Base-by-base conservation (phyloP, 2,113 vertebrate species). In the Cariama cristata region DNA sequence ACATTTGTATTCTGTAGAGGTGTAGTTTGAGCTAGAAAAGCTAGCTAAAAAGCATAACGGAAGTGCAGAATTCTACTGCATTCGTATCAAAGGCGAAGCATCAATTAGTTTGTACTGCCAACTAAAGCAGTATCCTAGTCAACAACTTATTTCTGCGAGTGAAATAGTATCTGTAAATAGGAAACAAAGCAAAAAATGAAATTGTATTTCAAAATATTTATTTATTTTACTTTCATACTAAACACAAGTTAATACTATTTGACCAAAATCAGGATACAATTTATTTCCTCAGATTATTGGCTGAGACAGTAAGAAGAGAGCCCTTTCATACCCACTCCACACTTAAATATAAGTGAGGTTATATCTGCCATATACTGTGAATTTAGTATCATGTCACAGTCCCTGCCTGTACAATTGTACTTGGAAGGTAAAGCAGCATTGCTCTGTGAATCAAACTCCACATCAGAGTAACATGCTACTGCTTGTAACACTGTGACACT, bases 181-280 rank as follows among this genome's bases (percentile, higher is more conserved):
- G 68, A 96, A 88, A 96, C 38, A 90, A 90, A 92, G 74, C 50
- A 92, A 93, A 93, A 92, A 95, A 92, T 92, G 79, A 91, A 96
- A 58, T 59, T 58, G 33, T 58, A 88, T 71, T 93, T 96, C 77
- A 5, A 50, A 93, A 58, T 86, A 82, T 73, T 92, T 96, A 38
- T 97, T 97, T 92, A 96, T 95, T 96, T 96, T 83, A 67, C 68
- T 92, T 94, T 69, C 64, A 92, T 63, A 91, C 86, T 96, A 92
- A 94, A 83, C 47, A 96, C 45, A 84, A 91, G 33, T 83, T 68
- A 86, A 56, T 83, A 69, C 27, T 91, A 66, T 22, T 77, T 93
- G 42, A 81, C n/a, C 80, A n/a, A 92, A 88, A 38, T 93, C 60
- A 91, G 59, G n/a, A 89, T 96, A 95, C 86, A 93, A 53, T 72